Percentiles rank a stretch among this genome's conserved stretches.
Conservation (phyloP, 1,140 invertebrate genomes). For the Aricia agestis region DNA sequence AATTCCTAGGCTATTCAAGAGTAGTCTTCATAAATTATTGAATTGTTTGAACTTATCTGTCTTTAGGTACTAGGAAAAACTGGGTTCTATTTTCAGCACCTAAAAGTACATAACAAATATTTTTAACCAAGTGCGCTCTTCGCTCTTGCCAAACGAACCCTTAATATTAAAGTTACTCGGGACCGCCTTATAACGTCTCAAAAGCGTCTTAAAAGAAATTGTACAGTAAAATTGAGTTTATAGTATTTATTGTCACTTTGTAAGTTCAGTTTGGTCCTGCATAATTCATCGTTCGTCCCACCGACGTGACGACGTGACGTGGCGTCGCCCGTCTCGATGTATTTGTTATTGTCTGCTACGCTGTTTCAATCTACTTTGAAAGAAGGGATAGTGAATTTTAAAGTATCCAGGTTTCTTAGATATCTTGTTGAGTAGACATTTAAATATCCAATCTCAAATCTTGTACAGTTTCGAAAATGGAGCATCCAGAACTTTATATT, state of each 20-base stretch:
- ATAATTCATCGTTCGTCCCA: neutral
- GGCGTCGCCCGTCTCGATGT: neutral
- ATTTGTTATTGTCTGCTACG: neutral
- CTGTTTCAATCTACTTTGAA: neutral
- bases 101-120: neutral
- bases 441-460: too few species aligned
- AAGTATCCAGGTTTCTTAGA: too few species aligned
- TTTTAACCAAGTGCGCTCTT: neutral
- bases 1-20: too few species aligned
- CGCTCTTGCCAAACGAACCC: neutral
- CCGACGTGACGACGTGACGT: neutral
- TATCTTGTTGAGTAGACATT: too few species aligned
- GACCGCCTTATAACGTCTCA: neutral
- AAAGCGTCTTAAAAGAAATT: neutral
- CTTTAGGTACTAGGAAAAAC: too few species aligned
- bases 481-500: too few species aligned
- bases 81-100: neutral
- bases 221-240: neutral
- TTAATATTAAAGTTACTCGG: neutral
- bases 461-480: too few species aligned
- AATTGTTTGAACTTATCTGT: neutral
- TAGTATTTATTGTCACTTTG: constrained; percentile 1
- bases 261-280: neutral
- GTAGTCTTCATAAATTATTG: neutral
- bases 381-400: neutral